Evolutionary conservation across 2,797 vertebrate species (phyloP), one percentile per base, ranked within the genome.

Genomic region (Coreius guichenoti): DNA sequence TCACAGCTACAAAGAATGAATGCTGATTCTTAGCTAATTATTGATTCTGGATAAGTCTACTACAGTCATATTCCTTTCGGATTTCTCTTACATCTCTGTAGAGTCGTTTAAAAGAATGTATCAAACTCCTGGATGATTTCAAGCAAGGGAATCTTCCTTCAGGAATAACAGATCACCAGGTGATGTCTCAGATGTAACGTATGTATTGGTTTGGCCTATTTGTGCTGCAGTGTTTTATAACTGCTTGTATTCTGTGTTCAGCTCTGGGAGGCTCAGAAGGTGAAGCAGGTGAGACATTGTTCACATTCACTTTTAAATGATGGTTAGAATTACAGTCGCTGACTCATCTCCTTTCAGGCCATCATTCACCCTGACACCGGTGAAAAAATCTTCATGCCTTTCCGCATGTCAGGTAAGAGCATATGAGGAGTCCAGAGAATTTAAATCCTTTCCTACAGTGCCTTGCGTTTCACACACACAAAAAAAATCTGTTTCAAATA

Each of bases 331-430:
- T 58, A 54, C 43, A 33, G 49, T 76, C 51, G 68, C 74, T 86
- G 89, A 92, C 94, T 91, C 94, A 7, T 89, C 86, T 91, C 87
- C 91, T 91, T 92, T 26, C 94, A 99, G 98, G 98, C 98, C 91
- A 98, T 99, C 93, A 97, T 99, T 92, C 98, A 99, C 78, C 98
- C 98, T 0, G 98, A 99, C 90, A 99, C 97, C 4, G 97, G 98
- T 12, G 96, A 99, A 95, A 98, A 98, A 94, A 98, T 99, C 94
- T 99, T 99, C 95, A 99, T 99, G 98, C 98, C 98, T 89, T 99
- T 99, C 93, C 95, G 98, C 88, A 99, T 99, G 98, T 99, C 98
- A 97, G 98, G 98, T 99, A 97, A 79, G 77, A 56, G 21, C 17
- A 70, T 19, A 72, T 31, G 78, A 79, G 56, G 58, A 47, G 31